Evolutionary conservation across 2,888 invertebrate genomes (phyloP), one percentile per base, ranked within the genome.

Genomic region (Shargacucullia verbasci): DNA sequence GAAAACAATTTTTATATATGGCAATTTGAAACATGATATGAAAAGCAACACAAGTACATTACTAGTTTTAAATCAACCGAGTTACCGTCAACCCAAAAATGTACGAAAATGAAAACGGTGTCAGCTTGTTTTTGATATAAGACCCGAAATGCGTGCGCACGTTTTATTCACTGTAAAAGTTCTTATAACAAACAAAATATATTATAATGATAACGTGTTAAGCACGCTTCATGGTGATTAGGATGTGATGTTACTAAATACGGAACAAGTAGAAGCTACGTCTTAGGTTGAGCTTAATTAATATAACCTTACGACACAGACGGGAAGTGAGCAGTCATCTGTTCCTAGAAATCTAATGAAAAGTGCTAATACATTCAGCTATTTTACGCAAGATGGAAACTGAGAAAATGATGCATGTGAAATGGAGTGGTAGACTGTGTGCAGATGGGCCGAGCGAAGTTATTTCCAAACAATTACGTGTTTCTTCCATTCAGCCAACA

Each of bases 281-380:
- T 29, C 39, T 25, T 4, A 38, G 38, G 15, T n/a, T 43, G 34
- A 52, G 29, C 34, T n/a, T 37, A 52, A 48, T 45, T 44, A 56
- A 31, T 34, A 13, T 38, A 39, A 54, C 35, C 39, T 68, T 68
- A 61, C 37, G 37, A 44, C 34, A 69, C 12, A 12, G 38, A 12
- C 64, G 44, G 57, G 41, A 66, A 57, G 52, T 63, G 40, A 61
- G 38, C 61, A 34, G 40, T 46, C 12, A 33, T 61, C 25, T 25
- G 11, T 38, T 52, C 55, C 39, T 47, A 35, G 45, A 54, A 65
- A 59, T 43, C 11, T 38, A 35, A 15, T 39, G 25, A 14, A 67
- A 37, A 64, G 63, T 59, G 6, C 7, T 12, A 40, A 8, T 6
- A n/a, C n/a, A 11, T 10, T 29, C 39, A 33, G 33, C 41, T 20